Evolutionary conservation across 2,113 vertebrate genomes (phyloP).

Genomic region (Rattus norvegicus): GRCr8 NC_086022.1:106825001-106825500

Average conservation of each 20-base stretch:
- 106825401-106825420: neutral
- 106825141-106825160: neutral
- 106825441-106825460: neutral
- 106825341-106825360: neutral
- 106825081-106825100: conserved; percentile 19
- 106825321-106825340: neutral
- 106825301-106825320: neutral
- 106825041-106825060: neutral
- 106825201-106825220: neutral
- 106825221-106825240: neutral
- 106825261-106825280: neutral
- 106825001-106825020: neutral
- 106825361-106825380: neutral
- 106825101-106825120: neutral
- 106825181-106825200: neutral
- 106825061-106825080: neutral
- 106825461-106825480: neutral
- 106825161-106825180: neutral
- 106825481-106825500: neutral
- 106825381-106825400: neutral
- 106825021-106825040: neutral
- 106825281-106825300: neutral
- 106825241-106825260: neutral
- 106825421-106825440: neutral
- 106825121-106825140: neutral